Percentiles rank a stretch among this genome's conserved stretches.
Evolutionary conservation across 2,888 invertebrate species (phyloP).

Genomic region (Ichneumoninae sp.): DNA sequence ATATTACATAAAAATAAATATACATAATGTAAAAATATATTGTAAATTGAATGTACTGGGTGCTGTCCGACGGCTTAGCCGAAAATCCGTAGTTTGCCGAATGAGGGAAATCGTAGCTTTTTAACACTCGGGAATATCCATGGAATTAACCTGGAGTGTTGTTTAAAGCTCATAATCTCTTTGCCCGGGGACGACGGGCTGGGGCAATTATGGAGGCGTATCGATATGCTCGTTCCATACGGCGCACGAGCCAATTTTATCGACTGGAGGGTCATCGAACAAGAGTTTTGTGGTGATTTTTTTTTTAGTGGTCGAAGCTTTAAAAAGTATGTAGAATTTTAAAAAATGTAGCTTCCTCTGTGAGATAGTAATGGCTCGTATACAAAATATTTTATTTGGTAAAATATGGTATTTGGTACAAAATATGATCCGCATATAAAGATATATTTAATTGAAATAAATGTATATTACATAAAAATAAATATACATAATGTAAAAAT

Average conservation of each 20-base stretch:
- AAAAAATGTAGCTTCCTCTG: background rate
- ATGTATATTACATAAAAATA: too few relatives aligned
- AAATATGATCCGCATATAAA: too few relatives aligned
- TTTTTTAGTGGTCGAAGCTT: background rate
- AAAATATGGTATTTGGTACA: too few relatives aligned
- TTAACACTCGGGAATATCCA: conserved; percentile 49
- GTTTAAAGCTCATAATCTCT: conserved; percentile 55
- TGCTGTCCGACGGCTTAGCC: conserved; percentile 44
- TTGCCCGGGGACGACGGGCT: background rate
- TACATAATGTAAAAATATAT: too few relatives aligned
- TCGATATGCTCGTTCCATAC: background rate
- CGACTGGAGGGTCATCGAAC: background rate
- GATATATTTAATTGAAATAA: too few relatives aligned
- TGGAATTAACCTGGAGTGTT: conserved; percentile 44
- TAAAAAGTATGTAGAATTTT: too few relatives aligned
- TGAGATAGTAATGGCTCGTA: background rate
- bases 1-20: too few relatives aligned
- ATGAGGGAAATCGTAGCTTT: conserved; percentile 50
- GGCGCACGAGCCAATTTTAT: conserved; percentile 24
- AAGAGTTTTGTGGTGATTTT: too few relatives aligned
- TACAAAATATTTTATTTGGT: too few relatives aligned
- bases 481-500: too few relatives aligned
- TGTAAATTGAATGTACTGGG: too few relatives aligned
- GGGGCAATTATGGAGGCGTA: conserved; percentile 4
- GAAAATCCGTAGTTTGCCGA: conserved; percentile 35